A percentile compares a stretch with the other conserved stretches of the same genome.
Evolutionary conservation across 30 jellyfish, hydroid and myxozoan genomes (phyloP).

Genomic region (Hydra vulgaris): DNA sequence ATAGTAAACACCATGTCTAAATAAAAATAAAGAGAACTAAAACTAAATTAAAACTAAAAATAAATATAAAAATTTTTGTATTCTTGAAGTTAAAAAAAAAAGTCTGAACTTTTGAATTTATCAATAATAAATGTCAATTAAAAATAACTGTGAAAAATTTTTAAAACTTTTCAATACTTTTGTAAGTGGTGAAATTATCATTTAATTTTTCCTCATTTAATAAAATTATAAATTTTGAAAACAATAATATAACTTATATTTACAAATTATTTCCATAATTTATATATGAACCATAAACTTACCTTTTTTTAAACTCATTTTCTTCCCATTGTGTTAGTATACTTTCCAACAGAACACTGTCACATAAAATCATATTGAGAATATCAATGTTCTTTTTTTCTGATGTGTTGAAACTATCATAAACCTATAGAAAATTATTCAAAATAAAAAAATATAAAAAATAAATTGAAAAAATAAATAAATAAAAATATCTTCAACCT

Average conservation of each 20-base stretch:
- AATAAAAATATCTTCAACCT: neutral
- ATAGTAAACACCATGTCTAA: neutral
- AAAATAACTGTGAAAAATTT: no score
- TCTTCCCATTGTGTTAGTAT: neutral
- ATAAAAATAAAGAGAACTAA: no score
- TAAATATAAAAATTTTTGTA: no score
- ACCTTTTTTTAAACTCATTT: neutral
- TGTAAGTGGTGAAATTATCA: no score
- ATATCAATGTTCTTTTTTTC: neutral
- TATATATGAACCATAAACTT: neutral
- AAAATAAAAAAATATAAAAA: no score
- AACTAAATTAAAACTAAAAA: neutral
- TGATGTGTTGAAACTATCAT: neutral
- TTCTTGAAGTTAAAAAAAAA: no score
- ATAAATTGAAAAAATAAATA: neutral
- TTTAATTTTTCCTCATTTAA: no score
- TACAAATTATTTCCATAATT: neutral
- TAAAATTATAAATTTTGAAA: no score
- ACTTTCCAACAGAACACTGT: neutral
- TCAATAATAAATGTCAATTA: no score
- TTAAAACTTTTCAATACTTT: no score
- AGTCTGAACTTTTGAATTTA: no score
- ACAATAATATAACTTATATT: no score
- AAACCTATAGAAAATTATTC: neutral
- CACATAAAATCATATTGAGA: neutral